phyloP scores from a whole-genome alignment of 2,113 vertebrate genomes.

The Tympanuchus pallidicinctus region DNA sequence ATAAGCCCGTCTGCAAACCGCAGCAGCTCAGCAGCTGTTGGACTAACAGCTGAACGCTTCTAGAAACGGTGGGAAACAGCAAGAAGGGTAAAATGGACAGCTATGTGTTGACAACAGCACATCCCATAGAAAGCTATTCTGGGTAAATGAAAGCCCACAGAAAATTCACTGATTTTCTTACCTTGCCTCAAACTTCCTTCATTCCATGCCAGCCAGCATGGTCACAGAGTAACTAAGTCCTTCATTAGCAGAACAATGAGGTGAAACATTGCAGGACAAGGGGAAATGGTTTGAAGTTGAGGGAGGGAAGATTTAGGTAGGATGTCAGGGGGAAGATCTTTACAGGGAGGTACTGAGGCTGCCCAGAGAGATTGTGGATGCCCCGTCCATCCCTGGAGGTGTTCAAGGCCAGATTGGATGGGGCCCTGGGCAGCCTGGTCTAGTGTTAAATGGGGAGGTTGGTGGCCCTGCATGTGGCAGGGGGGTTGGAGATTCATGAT shows the following conservation, averaged over 20 bases:
- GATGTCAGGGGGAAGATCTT: too few species aligned
- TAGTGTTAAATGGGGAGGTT: too few species aligned
- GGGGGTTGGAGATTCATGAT: too few species aligned
- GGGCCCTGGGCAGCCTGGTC: too few species aligned
- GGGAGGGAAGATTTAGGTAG: too few species aligned
- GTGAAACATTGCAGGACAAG: not conserved
- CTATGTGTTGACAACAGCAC: not conserved
- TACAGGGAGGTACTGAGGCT: too few species aligned
- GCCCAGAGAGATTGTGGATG: too few species aligned
- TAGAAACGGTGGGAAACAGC: not conserved
- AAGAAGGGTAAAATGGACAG: not conserved
- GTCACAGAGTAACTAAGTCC: not conserved
- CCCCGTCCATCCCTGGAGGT: too few species aligned
- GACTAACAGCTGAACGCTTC: not conserved
- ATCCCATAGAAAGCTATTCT: not conserved
- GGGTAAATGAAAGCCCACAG: not conserved
- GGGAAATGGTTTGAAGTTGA: too few species aligned
- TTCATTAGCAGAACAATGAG: not conserved
- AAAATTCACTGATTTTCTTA: not conserved
- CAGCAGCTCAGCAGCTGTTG: slow-evolving; percentile 3
- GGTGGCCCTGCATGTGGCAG: too few species aligned
- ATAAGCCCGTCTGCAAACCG: not conserved
- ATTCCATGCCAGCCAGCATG: not conserved
- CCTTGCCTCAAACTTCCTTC: not conserved
- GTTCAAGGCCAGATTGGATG: too few species aligned